Evolutionary conservation across 2,113 vertebrate species (phyloP), one percentile per base, ranked within the genome.

Genomic region (Petroica traversi): DNA sequence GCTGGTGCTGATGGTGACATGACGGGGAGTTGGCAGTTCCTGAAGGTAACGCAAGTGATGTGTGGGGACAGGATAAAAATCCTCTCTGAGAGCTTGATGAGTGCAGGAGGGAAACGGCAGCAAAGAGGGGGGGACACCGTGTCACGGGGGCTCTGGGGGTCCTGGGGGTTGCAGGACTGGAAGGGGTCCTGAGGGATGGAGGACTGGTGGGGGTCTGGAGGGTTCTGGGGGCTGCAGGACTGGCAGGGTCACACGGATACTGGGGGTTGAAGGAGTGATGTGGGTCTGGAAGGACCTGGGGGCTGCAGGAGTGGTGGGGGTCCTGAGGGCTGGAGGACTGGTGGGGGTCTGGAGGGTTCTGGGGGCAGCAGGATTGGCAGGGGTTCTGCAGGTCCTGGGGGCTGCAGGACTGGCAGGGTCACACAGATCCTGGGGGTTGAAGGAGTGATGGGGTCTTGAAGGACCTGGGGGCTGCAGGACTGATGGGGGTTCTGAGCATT

Each of bases 11-110:
- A 66, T 72, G 89, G 64, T 28, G 85, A 49, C 3, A 36, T 88
- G 94, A 82, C 11, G 26, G 66, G 78, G 91, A 92, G 40, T 2
- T 92, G 96, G 62, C 93, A 95, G 94, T 85, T 93, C 93, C 75
- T 26, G 8, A 22, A 74, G 85, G 92, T 55, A 31, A 41, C 1
- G 2, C 40, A 4, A n/a, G 81, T 92, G 94, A 95, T 20, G 46
- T 81, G 91, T 14, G 68, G 90, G 95, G 92, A 94, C 36, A 25
- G 77, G 33, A 81, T 74, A 62, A 82, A 46, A 68, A 13, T 6
- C 24, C 33, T 46, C 29, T 49, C 43, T 0, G 0, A 45, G 71
- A 75, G 87, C 52, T 46, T 28, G 62, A 68, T 17, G 45, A 69
- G 55, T 4, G 6, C 67, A 9, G 58, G 43, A 66, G 77, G 34